Evolutionary conservation across 2,113 vertebrate species (phyloP), one percentile per base, ranked within the genome.

Genomic region (Elephantulus edwardii): DNA sequence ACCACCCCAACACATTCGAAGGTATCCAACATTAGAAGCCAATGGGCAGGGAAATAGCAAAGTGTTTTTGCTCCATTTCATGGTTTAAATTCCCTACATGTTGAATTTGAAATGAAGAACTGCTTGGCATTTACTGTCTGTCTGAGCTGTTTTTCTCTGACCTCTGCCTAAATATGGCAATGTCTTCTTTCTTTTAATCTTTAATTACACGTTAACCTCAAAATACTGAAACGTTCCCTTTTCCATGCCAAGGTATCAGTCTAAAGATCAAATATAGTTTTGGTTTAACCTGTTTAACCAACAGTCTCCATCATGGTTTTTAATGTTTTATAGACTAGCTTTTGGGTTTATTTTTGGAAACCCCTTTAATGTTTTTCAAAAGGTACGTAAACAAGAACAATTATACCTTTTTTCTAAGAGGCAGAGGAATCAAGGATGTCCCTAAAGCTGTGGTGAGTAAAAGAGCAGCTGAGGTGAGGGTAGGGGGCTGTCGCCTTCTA

Each of bases 401-500:
- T 94, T 94, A 85, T 86, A 93, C 74, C 79, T 94, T 96, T 96
- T 93, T 87, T 64, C 95, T 90, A 10, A 6, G 62, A 35, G 74
- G 44, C 33, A 64, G 58, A 76, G 60, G 62, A 95, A 94, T 77
- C 50, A 94, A 81, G 60, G 33, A 14, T 89, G 48, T 94, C 44
- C 46, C 72, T 79, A 75, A 88, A 82, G 30, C 80, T 88, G 87
- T 84, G 94, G 92, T 87, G 64, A 33, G 88, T 88, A 56, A 95
- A 95, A 93, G 91, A 90, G 95, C 95, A 97, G 44, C 79, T 95
- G 93, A 97, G 97, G 94, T 96, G 89, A 97, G 28, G 40, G 66
- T 1, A 4, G 91, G 4, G 86, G 16, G 3, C 66, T 0, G 24
- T 91, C 81, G 94, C 74, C 60, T 88, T 83, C 95, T 95, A 80